These are phyloP conservation scores for Arnoldichthys spilopterus DNA, from an alignment of 2,797 vertebrate species.

Conservation along the genomic window DNA sequence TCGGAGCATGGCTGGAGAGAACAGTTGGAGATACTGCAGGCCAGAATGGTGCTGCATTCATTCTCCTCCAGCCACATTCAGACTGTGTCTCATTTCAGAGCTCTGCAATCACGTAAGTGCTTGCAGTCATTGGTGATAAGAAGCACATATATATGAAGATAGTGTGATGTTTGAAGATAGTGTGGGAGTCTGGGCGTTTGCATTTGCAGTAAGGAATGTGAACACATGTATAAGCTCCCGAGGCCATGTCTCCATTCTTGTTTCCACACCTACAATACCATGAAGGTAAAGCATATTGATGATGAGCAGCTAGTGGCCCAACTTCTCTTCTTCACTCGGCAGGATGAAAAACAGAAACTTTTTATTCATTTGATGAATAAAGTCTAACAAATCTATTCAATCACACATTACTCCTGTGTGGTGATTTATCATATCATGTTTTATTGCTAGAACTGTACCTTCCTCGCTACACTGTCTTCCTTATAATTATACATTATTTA, in stretches of 20 bases:
- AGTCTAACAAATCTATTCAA: no score
- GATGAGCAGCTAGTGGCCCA: background rate
- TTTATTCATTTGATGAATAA: no score
- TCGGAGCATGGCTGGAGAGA: background rate
- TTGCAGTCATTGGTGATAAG: slow-evolving; percentile 32
- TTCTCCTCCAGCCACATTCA: slow-evolving; percentile 30
- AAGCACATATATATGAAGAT: background rate
- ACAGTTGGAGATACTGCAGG: slow-evolving; percentile 13
- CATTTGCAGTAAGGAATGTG: background rate
- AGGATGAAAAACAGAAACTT: background rate
- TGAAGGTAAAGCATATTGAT: background rate
- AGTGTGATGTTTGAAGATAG: background rate
- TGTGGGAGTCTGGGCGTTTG: background rate
- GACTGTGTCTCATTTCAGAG: slow-evolving; percentile 20
- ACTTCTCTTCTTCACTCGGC: background rate
- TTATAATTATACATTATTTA: no score
- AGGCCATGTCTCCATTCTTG: no score
- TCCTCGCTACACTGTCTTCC: no score
- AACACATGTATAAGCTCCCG: background rate
- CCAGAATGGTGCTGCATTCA: slow-evolving; percentile 12
- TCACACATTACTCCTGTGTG: no score
- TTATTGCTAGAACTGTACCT: no score
- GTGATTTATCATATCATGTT: no score
- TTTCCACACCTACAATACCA: no score
- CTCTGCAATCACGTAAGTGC: slow-evolving; percentile 21